Evolutionary conservation across 1,140 invertebrate genomes (phyloP), one percentile per base, ranked within the genome.

Genomic region (Pentalonia nigronervosa): DNA sequence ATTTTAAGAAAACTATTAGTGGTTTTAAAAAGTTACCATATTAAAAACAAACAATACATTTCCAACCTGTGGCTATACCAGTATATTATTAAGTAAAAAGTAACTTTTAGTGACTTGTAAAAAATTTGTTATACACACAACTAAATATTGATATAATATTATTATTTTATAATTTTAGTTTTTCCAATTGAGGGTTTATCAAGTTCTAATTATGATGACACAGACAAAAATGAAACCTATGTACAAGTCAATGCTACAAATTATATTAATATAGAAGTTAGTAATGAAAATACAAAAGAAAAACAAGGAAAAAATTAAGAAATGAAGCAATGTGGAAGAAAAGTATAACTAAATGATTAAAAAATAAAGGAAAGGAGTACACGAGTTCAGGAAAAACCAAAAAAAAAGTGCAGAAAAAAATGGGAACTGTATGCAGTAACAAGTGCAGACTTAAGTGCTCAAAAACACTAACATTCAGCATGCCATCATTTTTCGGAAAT

Each of bases 101-200:
- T n/a, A n/a, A 67, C 60, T 67, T 30, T 67, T 67, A 67, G 25
- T 67, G 53, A n/a, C 25, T 76, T 76, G 0, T 8, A 76, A 76
- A 76, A 17, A n/a, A 76, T 76, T 76, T 76, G 11, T n/a, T 76
- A n/a, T n/a, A 76, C 60, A 76, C 25, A 11, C 17, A 14, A 50
- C 17, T 50, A 17, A 50, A 50, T 50, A 50, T 50, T 76, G 60
- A n/a, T 76, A n/a, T 76, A 76, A 76, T 53, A 53, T 53, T n/a
- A n/a, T 76, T n/a, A 76, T 76, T 76, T 76, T 76, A n/a, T 76
- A 76, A 76, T 76, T 76, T 76, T 76, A 76, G 17, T 76, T 76
- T 76, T 76, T 76, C 25, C 60, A 76, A n/a, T 76, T 76, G 60
- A 76, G 17, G 60, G 60, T 53, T 53, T 4, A 53, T 53, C 21